Base-by-base conservation (phyloP, 37 sponge, comb jelly and placozoan species). In the Sycon ciliatum region DNA sequence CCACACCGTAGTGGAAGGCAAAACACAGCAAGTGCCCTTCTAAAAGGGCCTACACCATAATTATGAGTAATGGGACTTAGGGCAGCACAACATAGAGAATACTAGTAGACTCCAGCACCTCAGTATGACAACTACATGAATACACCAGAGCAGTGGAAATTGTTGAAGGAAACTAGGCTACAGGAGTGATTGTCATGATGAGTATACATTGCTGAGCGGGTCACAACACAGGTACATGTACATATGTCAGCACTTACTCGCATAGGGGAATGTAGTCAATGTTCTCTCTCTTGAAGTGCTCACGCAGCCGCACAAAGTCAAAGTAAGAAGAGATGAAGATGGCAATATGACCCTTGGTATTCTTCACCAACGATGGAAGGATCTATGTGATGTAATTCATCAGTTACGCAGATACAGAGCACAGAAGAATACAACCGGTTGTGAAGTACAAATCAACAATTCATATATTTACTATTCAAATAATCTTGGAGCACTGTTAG, bases 271-370 rank as follows among this genome's bases (percentile, higher is more conserved):
- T 11, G 38, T 87, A 87, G 35, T 38, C 53, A 32, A 80, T 38
- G 32, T 81, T 83, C 40, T 84, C 83, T 67, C 67, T 84, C 36
- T 79, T 89, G 81, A 98, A 71, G 82, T 82, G 65, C 39, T 98
- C 93, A 23, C 94, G 53, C 6, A 98, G 9, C 18, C 88, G 76
- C n/a, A 98, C 76, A 80, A 86, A 98, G 67, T 98, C 99, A 64
- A 87, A 87, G 74, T 92, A 98, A 39, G 90, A 87, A 1, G 90
- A 85, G 27, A 93, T 70, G 39, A 92, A 84, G 20, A 98, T 66
- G 23, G 69, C 58, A 1, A 85, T 84, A 32, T 81, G 72, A 40
- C 66, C 70, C 76, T 74, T 88, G 0, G 73, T 49, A 40, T 78
- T 74, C 16, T 79, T 75, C 22, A 37, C 22, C 24, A 70, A 79